Percentiles rank a stretch among this genome's conserved stretches.
These are phyloP conservation scores for Trochalopteron elliotii DNA, from an alignment of 2,113 vertebrate genomes.

Conservation along the genomic window DNA sequence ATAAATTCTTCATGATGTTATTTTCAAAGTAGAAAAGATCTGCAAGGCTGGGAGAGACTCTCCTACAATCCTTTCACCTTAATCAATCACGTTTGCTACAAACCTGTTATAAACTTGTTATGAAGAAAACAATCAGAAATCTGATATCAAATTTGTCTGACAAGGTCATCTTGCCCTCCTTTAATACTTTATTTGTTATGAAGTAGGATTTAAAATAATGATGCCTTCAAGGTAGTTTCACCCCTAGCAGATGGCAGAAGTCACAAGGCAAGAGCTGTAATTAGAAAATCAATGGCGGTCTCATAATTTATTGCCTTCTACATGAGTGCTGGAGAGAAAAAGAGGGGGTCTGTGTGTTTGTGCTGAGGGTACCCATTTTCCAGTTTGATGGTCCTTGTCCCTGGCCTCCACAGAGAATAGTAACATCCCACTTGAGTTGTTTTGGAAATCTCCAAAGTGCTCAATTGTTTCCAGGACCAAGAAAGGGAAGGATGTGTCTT, in stretches of 20 bases:
- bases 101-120: background rate
- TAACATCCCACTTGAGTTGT: background rate
- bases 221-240: background rate
- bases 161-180: background rate
- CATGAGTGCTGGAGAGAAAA: background rate
- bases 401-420: background rate
- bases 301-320: background rate
- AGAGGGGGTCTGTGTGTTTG: background rate
- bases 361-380: background rate
- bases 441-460: background rate
- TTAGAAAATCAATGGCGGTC: background rate
- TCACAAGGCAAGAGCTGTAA: background rate
- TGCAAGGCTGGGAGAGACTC: background rate
- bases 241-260: slow-evolving; percentile 8
- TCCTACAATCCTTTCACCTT: slow-evolving; percentile 9
- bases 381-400: background rate
- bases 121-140: slow-evolving; percentile 7
- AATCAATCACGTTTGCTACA: background rate
- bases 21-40: background rate
- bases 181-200: background rate
- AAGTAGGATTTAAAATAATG: background rate
- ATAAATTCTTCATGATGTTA: background rate
- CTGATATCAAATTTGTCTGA: background rate
- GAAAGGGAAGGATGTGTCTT: background rate
- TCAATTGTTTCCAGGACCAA: background rate